Conservation (phyloP, 2,113 vertebrate species). For the Monopterus albus region DNA sequence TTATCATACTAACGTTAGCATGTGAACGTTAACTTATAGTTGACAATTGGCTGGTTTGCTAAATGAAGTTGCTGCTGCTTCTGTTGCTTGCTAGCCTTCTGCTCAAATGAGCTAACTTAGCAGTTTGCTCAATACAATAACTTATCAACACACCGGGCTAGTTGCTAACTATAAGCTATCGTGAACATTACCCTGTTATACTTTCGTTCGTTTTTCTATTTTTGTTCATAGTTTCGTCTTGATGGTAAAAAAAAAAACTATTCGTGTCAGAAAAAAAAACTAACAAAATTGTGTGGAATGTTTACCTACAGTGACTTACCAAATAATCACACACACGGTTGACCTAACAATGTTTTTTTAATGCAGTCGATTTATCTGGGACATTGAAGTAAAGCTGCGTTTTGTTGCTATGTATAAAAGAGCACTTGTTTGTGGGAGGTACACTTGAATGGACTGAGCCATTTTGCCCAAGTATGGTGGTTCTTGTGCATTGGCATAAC, state of each 20-base stretch:
- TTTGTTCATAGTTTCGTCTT: not conserved
- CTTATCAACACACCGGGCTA: constrained; percentile 58
- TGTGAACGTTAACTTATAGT: constrained; percentile 15
- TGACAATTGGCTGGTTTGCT: constrained; percentile 43
- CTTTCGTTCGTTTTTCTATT: not conserved
- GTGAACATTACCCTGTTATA: not conserved
- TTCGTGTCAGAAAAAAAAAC: not conserved
- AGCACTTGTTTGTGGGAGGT: not conserved
- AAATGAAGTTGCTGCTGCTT: constrained; percentile 39
- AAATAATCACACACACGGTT: not conserved
- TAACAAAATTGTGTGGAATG: not conserved
- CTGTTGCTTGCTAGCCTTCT: constrained; percentile 51
- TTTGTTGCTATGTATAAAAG: not conserved
- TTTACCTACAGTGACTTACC: not conserved
- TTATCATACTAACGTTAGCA: not conserved
- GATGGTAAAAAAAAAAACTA: too few relatives aligned
- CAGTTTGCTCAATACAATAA: constrained; percentile 35
- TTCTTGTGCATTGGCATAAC: constrained; percentile 14
- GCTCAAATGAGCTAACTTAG: constrained; percentile 56
- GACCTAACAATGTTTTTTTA: constrained; percentile 1
- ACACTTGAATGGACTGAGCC: not conserved
- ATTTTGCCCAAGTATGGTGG: constrained; percentile 4
- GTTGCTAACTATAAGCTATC: constrained; percentile 54
- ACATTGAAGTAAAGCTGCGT: not conserved
- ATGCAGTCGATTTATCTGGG: not conserved